These are phyloP conservation scores for Notospermus geniculatus DNA, from an alignment of 1,140 invertebrate genomes.

Conservation along the genomic window DNA sequence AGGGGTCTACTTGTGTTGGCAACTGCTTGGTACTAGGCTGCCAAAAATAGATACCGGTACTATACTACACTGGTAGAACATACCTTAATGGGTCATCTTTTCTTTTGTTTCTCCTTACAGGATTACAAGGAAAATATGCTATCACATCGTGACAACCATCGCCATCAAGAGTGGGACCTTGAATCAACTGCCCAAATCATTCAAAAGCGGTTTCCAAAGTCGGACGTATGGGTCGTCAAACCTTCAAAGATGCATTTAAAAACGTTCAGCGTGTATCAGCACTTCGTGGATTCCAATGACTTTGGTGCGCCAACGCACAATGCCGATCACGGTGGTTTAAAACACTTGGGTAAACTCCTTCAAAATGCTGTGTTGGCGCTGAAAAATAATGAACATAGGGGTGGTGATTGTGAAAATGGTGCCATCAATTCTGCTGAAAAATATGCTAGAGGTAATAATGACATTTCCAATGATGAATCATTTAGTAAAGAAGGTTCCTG, in stretches of 20 bases:
- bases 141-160: conserved; percentile 68
- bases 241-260: conserved; percentile 75
- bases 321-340: conserved; percentile 49
- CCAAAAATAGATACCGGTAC: too few relatives aligned
- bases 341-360: conserved; percentile 59
- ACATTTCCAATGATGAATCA: too few relatives aligned
- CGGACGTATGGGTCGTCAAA: conserved; percentile 72
- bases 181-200: conserved; percentile 70
- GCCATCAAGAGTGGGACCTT: conserved; percentile 74
- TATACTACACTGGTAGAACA: neutral
- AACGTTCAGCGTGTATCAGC: conserved; percentile 81
- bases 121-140: conserved; percentile 78
- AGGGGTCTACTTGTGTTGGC: too few relatives aligned
- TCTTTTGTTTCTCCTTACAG: conserved; percentile 55
- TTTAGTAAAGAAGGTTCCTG: too few relatives aligned
- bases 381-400: neutral
- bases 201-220: conserved; percentile 66
- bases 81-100: neutral
- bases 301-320: conserved; percentile 70
- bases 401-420: neutral
- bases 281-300: conserved; percentile 74
- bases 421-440: neutral
- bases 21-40: too few relatives aligned
- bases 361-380: neutral
- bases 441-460: neutral